Evolutionary conservation across 2,888 invertebrate species (phyloP).

Genomic region (Rhagonycha fulva): DNA sequence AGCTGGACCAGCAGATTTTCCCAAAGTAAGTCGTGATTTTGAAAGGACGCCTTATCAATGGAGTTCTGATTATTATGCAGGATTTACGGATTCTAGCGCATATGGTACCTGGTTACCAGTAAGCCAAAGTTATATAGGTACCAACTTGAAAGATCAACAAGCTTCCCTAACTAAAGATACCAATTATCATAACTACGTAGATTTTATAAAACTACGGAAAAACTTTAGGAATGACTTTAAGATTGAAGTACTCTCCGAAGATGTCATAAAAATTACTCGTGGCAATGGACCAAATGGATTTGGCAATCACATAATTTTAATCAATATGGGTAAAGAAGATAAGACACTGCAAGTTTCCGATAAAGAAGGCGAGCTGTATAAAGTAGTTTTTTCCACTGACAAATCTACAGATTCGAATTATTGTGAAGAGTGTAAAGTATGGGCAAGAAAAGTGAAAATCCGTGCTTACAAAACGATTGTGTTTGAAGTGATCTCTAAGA

Average conservation of each 20-base stretch:
- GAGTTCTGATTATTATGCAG: conserved; percentile 65
- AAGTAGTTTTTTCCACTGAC: background rate
- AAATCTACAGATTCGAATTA: background rate
- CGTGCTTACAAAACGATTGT: background rate
- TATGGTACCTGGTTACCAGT: conserved; percentile 74
- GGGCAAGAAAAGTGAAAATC: background rate
- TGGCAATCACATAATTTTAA: conserved; percentile 31
- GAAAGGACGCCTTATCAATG: conserved; percentile 84
- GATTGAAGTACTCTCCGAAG: conserved; percentile 54
- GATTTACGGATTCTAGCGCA: conserved; percentile 52
- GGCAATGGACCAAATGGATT: conserved; percentile 13
- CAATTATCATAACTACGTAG: too few species aligned
- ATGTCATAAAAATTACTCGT: conserved; percentile 29
- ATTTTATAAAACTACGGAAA: too few species aligned
- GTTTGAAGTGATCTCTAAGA: background rate
- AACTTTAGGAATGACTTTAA: too few species aligned
- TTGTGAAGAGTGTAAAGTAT: background rate
- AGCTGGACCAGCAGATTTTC: conserved; percentile 63
- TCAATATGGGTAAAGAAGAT: conserved; percentile 53
- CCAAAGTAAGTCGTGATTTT: conserved; percentile 68
- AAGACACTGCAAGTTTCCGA: background rate
- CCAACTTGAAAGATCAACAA: conserved; percentile 64
- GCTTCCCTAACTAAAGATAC: too few species aligned
- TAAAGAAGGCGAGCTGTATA: background rate
- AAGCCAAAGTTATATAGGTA: conserved; percentile 60